phyloP scores from a whole-genome alignment of 1,140 invertebrate genomes.

The Bombus cullumanus region DNA sequence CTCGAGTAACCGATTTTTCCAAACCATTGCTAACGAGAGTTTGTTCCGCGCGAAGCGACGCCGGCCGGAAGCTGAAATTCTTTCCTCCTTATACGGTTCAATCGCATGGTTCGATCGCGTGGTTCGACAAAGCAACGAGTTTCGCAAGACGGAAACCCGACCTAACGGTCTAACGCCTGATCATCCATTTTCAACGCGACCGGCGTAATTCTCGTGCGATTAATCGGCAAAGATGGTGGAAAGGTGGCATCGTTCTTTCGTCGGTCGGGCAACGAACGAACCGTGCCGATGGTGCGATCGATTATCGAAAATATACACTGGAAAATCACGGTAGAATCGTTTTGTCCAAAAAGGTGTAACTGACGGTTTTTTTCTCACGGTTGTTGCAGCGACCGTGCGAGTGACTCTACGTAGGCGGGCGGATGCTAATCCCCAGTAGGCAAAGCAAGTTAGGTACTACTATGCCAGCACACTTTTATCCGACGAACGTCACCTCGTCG shows the following conservation, averaged over 20 bases:
- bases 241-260: slow-evolving; percentile 23
- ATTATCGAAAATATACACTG: slow-evolving; percentile 73
- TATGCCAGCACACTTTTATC: slow-evolving; percentile 67
- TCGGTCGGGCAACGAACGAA: not conserved
- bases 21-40: not conserved
- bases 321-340: slow-evolving; percentile 70
- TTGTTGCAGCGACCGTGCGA: slow-evolving; percentile 83
- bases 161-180: not conserved
- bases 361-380: slow-evolving; percentile 80
- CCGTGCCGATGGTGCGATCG: not conserved
- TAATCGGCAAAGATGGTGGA: not conserved
- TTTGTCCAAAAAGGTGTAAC: slow-evolving; percentile 67
- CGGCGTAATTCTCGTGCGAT: too few relatives aligned
- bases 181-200: not conserved
- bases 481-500: slow-evolving; percentile 47
- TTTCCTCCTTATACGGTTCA: accelerated
- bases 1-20: not conserved
- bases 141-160: too few relatives aligned
- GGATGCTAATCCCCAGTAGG: slow-evolving; percentile 81
- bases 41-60: too few relatives aligned
- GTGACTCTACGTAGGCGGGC: slow-evolving; percentile 82
- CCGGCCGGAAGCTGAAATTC: too few relatives aligned
- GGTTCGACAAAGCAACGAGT: too few relatives aligned
- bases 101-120: too few relatives aligned
- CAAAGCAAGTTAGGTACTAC: slow-evolving; percentile 81